Evolutionary conservation across 2,797 vertebrate genomes (phyloP), one percentile per base, ranked within the genome.

Genomic region (Brotula barbata): DNA sequence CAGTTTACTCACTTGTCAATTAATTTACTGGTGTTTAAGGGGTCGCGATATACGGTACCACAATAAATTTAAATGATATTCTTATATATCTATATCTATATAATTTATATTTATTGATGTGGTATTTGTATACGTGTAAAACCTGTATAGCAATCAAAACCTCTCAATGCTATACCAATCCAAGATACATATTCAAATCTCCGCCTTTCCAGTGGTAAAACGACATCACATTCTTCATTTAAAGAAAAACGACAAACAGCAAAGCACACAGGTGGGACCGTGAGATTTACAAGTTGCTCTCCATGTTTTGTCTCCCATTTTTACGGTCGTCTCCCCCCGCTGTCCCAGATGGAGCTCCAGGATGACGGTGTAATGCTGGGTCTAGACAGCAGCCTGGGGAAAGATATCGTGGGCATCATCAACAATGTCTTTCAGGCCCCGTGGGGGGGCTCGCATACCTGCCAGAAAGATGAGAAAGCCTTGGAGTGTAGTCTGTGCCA

Each of bases 341-440:
- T 58, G 62, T 56, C 73, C 85, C 89, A 99, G 97, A 99, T 99
- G 97, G 96, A 99, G 86, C 92, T 99, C 40, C 97, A 99, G 84
- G 97, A 99, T 77, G 96, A 99, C 28, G 95, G 94, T 47, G 92
- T 99, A 86, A 95, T 94, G 53, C 88, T 98, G 89, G 97, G 95
- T 58, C 92, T 99, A 80, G 96, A 99, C 78, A 94, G 96, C 85
- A 94, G 92, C 79, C 91, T 98, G 75, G 95, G 96, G 36, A 96
- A 95, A 86, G 96, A 98, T 83, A 93, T 98, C 34, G 95, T 99
- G 82, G 94, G 95, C 82, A 97, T 99, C 81, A 94, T 99, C 90
- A 98, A 96, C 92, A 99, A 97, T 49, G 96, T 99, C 76, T 96
- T 99, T 73, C 97, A 99, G 85, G 97, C 97, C 50, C 97, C 97